Base-by-base conservation (phyloP, 2,888 invertebrate species). In the Drosophila macrospina region DNA sequence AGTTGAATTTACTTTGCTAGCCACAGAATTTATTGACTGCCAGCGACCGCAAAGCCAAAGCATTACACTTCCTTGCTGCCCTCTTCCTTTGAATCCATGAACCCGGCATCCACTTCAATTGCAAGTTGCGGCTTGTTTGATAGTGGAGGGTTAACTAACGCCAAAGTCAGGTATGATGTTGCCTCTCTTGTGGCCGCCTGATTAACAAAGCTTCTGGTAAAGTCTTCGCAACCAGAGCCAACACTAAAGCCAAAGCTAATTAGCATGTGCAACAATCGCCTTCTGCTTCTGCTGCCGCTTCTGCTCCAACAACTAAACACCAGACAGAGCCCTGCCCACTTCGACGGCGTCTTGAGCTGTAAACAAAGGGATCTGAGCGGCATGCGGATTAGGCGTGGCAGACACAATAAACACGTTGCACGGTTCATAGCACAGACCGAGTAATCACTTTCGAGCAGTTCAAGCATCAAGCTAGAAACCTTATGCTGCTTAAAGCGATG, bases 1-100 rank as follows among this genome's bases (percentile, higher is more conserved):
- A 84, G 87, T 66, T 80, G 65, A 80, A 80, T 83, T 84, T 69
- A 71, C 80, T 47, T 20, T 55, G 51, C 60, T 16, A 54, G 32
- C 76, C 80, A 39, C 88, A 68, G 60, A 50, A 55, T 75, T 56
- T 59, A 82, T 87, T 69, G 83, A 71, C 71, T 68, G 0, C 24
- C 60, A 32, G 55, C 45, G 26, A 54, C 57, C 60, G 5, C 32
- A 50, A 16, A 30, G 20, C n/a, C 39, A 50, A 47, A 51, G n/a
- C 37, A 20, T 1, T 20, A 20, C 20, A 20, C 20, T 20, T 20
- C 20, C 20, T 3, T 20, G 1, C 20, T 20, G 1, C 13, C 32
- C 26, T 6, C 34, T 11, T 7, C 11, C n/a, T n/a, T n/a, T n/a
- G n/a, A n/a, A n/a, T n/a, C n/a, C n/a, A n/a, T n/a, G n/a, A 20